Evolutionary conservation across 2,888 invertebrate genomes (phyloP).

Genomic region (Allolobophora icterica): DNA sequence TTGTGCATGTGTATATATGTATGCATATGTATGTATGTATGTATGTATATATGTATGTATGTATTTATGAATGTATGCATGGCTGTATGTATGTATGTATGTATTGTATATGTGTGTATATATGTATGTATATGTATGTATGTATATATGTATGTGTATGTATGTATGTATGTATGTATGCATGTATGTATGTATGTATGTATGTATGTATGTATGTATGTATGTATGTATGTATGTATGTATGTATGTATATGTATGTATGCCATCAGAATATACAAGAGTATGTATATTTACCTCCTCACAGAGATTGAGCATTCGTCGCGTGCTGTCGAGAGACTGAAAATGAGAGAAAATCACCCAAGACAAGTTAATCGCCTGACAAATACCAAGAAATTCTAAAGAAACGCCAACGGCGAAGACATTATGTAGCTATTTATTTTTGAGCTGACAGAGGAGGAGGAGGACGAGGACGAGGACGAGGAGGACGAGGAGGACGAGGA

Average conservation of each 20-base stretch:
- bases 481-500: too few species aligned
- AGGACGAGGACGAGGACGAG: not conserved
- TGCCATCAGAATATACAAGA: not conserved
- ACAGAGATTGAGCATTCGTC: constrained; percentile 61
- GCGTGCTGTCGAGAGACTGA: constrained; percentile 64
- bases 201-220: too few species aligned
- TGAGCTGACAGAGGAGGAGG: not conserved
- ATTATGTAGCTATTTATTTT: not conserved
- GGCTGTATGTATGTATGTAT: not conserved
- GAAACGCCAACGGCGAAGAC: not conserved
- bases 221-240: too few species aligned
- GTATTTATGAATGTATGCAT: too few species aligned
- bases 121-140: constrained; percentile 58
- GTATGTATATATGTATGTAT: too few species aligned
- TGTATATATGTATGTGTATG: constrained; percentile 38
- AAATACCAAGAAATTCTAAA: not conserved
- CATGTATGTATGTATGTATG: too few species aligned
- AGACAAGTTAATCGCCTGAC: not conserved
- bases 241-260: not conserved
- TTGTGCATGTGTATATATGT: too few species aligned
- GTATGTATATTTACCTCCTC: not conserved
- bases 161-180: too few species aligned
- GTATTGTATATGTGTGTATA: not conserved
- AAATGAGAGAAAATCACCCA: constrained; percentile 44
- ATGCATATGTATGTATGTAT: too few species aligned